A percentile compares a stretch with the other conserved stretches of the same genome.
These are phyloP conservation scores for Cryptotis parvus DNA, from an alignment of 2,113 vertebrate species.

Conservation along the genomic window DNA sequence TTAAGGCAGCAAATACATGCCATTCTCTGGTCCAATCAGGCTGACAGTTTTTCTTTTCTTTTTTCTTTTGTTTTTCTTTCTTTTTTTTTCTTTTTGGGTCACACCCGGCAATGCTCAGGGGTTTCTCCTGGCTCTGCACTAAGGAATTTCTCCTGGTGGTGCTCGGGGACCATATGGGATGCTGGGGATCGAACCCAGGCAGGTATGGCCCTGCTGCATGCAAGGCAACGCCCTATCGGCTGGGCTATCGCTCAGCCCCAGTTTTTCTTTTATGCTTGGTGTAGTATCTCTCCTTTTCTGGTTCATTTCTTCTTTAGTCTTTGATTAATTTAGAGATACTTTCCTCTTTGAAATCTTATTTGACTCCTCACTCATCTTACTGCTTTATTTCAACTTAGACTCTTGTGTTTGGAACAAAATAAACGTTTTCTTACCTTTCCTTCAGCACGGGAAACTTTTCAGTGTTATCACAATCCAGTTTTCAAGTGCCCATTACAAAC, in stretches of 20 bases:
- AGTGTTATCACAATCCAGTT: background rate
- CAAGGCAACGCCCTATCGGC: no score
- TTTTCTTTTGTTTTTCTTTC: no score
- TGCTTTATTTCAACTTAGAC: background rate
- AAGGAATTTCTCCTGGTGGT: no score
- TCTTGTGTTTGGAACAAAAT: slow-evolving; percentile 32
- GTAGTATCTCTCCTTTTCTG: background rate
- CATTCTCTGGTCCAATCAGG: background rate
- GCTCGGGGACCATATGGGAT: no score
- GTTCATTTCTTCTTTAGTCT: background rate
- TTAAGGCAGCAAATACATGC: background rate
- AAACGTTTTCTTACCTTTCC: background rate
- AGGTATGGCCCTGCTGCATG: no score
- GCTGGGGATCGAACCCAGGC: no score
- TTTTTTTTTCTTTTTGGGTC: no score
- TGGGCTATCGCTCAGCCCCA: no score
- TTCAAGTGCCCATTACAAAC: slow-evolving; percentile 50
- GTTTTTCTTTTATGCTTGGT: no score
- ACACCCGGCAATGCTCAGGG: no score
- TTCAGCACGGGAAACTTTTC: slow-evolving; percentile 19
- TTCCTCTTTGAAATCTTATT: background rate
- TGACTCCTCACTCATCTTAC: background rate
- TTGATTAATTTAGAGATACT: background rate
- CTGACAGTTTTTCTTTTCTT: no score
- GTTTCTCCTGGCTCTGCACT: no score